Evolutionary conservation across 2,888 invertebrate genomes (phyloP), one percentile per base, ranked within the genome.

Genomic region (Falcaria lacertinaria): DNA sequence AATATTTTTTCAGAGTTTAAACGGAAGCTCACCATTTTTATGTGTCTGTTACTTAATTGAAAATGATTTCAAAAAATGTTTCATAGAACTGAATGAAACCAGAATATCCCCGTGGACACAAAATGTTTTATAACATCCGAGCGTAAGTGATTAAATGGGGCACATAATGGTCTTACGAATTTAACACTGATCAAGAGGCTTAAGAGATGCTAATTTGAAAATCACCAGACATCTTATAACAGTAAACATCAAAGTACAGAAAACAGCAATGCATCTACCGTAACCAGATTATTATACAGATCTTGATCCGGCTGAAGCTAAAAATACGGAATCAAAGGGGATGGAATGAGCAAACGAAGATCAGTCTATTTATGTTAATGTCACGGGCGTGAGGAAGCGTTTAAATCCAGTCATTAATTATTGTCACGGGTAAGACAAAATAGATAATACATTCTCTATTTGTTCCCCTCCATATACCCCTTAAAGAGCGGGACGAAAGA

Each of bases 311-410:
- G 74, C 71, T 62, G 28, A 64, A 75, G 77, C 87, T 88, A 87
- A 89, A 89, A 87, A 89, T 89, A 89, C 66, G 64, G 75, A 86
- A 87, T 89, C 88, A 89, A 89, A 89, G 86, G 87, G 85, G 86
- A 81, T 80, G 70, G 59, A 69, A 69, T 67, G 68, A 70, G 70
- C 69, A 74, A 77, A 79, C 74, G 80, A 78, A 83, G 85, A 87
- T 83, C 80, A 84, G 82, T 88, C 88, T 89, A 89, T 89, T 89
- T 89, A 86, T 75, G 85, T 86, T 88, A 82, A 89, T 88, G 88
- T 89, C 89, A 87, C 87, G 87, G 87, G 85, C 89, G 89, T 88
- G 88, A 89, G 89, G 89, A 89, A 89, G 88, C 89, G 85, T 88
- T 89, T 88, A 89, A 89, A 86, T 87, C 89, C 88, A 84, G 73